These are phyloP conservation scores for Suricata suricatta DNA, from an alignment of 2,113 vertebrate species.

Conservation along the genomic window DNA sequence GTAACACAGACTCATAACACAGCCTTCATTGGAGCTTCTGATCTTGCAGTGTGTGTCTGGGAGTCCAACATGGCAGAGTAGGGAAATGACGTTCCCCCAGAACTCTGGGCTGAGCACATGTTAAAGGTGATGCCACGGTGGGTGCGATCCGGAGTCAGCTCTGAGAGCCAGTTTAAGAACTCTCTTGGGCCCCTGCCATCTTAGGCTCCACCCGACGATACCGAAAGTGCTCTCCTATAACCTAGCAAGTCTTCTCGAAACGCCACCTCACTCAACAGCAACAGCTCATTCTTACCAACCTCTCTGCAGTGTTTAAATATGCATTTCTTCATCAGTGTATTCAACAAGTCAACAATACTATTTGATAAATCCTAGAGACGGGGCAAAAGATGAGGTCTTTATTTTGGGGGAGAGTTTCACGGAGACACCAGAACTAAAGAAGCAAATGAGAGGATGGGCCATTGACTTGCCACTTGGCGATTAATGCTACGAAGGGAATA, in stretches of 20 bases:
- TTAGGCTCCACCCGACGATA: no score
- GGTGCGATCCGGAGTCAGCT: background rate
- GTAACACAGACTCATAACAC: background rate
- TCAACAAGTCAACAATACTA: background rate
- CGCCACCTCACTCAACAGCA: background rate
- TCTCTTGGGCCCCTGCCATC: background rate
- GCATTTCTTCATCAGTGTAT: background rate
- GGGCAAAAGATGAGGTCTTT: background rate
- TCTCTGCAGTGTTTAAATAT: background rate
- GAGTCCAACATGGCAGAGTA: background rate
- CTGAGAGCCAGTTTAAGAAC: background rate
- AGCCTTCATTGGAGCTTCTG: background rate
- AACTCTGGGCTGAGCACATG: background rate
- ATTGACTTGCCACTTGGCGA: conserved; percentile 1
- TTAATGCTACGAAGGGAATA: conserved; percentile 17
- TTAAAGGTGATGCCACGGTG: background rate
- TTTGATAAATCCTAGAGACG: background rate
- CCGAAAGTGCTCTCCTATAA: background rate
- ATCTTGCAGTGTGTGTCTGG: background rate
- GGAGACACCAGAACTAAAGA: conserved; percentile 27
- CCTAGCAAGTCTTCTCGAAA: background rate
- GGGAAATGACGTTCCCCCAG: background rate
- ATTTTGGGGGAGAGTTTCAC: background rate
- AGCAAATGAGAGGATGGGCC: conserved; percentile 17
- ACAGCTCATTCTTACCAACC: background rate